Conservation (phyloP, 2,888 invertebrate genomes). For the Lochmaea capreae region DNA sequence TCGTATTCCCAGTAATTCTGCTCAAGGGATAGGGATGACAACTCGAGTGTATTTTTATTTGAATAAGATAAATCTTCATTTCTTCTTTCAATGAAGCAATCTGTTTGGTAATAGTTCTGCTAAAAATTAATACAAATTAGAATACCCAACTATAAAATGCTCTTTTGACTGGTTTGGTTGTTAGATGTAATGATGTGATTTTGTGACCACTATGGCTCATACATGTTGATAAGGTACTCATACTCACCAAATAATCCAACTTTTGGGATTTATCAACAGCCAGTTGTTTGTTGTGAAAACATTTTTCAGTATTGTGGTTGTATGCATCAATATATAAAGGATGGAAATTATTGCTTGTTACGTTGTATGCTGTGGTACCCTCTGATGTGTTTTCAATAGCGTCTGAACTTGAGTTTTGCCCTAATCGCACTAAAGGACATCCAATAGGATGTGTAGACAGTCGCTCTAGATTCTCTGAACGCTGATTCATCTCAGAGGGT, state of each 20-base stretch:
- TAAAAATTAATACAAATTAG: conserved; percentile 41
- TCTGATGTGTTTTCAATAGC: conserved; percentile 53
- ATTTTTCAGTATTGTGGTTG: conserved; percentile 45
- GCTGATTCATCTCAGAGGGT: conserved; percentile 52
- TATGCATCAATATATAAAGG: conserved; percentile 52
- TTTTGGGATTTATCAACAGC: conserved; percentile 51
- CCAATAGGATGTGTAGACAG: conserved; percentile 66
- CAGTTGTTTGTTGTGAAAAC: conserved; percentile 47
- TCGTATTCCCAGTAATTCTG: conserved; percentile 63
- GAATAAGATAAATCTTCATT: conserved; percentile 52
- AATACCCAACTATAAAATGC: background rate
- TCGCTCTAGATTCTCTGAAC: conserved; percentile 59
- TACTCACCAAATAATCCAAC: conserved; percentile 51
- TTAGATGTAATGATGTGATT: no score
- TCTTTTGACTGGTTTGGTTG: no score
- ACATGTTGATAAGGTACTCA: background rate
- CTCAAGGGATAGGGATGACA: conserved; percentile 62
- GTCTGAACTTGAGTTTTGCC: conserved; percentile 54
- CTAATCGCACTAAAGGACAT: conserved; percentile 70
- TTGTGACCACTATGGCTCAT: no score
- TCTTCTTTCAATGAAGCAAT: conserved; percentile 50
- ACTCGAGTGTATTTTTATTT: conserved; percentile 60
- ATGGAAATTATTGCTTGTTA: conserved; percentile 52
- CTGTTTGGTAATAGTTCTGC: conserved; percentile 55
- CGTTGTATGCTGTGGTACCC: conserved; percentile 47